phyloP scores from a whole-genome alignment of 2,113 vertebrate genomes.

The Myanophis thanlyinensis region DNA sequence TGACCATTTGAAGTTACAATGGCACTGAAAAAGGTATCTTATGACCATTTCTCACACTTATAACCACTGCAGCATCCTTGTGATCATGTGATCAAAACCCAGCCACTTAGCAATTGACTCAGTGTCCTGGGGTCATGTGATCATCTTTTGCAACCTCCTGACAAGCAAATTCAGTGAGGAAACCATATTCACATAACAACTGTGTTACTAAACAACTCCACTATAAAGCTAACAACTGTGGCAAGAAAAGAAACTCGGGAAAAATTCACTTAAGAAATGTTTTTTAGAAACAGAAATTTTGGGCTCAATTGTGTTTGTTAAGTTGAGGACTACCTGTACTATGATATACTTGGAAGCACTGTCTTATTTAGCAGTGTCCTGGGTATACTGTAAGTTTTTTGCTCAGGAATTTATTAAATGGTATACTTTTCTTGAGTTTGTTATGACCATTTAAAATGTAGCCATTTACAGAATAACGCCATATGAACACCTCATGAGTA shows the following conservation, averaged over 20 bases:
- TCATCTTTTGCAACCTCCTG: neutral
- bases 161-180: neutral
- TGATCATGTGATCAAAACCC: neutral
- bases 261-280: neutral
- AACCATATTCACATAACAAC: neutral
- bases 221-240: neutral
- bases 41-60: neutral
- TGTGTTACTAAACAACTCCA: neutral
- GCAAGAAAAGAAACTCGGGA: neutral
- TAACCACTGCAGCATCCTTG: neutral
- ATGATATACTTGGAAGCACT: slow-evolving; percentile 22
- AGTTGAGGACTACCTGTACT: neutral
- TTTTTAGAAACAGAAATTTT: neutral
- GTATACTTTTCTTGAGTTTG: neutral
- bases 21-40: neutral
- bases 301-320: neutral
- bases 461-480: neutral
- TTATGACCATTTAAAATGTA: neutral
- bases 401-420: slow-evolving; percentile 31
- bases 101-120: neutral
- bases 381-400: slow-evolving; percentile 39
- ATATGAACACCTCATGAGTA: neutral
- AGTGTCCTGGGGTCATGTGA: neutral
- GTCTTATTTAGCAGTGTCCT: slow-evolving; percentile 35
- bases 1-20: neutral